Evolutionary conservation across 1,140 invertebrate species (phyloP), one percentile per base, ranked within the genome.

Genomic region (Lepidurus packardi): DNA sequence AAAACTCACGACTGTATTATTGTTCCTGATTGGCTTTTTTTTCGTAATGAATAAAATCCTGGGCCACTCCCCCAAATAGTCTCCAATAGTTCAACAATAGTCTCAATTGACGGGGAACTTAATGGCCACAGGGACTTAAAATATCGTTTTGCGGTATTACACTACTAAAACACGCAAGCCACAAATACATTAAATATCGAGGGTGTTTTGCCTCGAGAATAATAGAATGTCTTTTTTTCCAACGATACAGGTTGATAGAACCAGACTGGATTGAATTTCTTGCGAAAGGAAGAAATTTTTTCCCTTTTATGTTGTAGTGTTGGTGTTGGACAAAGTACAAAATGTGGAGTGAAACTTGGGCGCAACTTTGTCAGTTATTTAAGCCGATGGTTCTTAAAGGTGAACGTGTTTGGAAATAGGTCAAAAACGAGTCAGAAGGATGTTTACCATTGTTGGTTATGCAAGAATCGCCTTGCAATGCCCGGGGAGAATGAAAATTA

Each of bases 111-210:
- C 53, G 13, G 53, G 16, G 53, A 65, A 7, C 21, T 13, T 65
- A 65, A 65, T 65, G 53, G 9, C 53, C 16, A 13, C 16, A 65
- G 53, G 53, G 53, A 65, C 53, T 65, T 65, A 65, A 65, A 65
- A n/a, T 65, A 65, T 65, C 16, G 16, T 9, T 65, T 65, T 21
- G 53, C 53, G 13, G 53, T n/a, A 65, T 65, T 65, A 65, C 53
- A 65, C 16, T 65, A 65, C 53, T 65, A 65, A 65, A 65, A 65
- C 53, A 65, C 53, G 13, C 53, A 65, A 65, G 53, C 53, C 53
- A 65, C 53, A 65, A n/a, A 13, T 65, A 65, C 21, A 65, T 65
- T n/a, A 16, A 47, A 16, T 65, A 65, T 65, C 53, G 53, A 65
- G 21, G 53, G 13, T 2, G 21, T 13, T 65, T 65, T 34, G 34